phyloP scores from a whole-genome alignment of 2,113 vertebrate species.

The Tenebrosternarchus preto region DNA sequence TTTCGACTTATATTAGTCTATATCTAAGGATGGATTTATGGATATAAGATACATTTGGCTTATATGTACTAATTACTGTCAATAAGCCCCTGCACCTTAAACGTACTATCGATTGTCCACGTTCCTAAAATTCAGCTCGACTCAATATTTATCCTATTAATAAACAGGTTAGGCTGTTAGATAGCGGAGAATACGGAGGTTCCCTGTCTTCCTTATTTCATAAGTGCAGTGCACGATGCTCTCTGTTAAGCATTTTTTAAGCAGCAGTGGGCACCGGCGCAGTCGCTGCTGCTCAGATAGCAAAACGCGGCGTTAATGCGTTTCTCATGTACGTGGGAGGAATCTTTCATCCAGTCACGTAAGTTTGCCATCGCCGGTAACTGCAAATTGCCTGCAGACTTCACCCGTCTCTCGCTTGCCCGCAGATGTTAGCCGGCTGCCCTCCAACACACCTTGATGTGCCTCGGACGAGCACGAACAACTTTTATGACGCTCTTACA shows the following conservation, averaged over 20 bases:
- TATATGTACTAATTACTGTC: too few relatives aligned
- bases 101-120: too few relatives aligned
- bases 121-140: too few relatives aligned
- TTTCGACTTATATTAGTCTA: too few relatives aligned
- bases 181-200: too few relatives aligned
- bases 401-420: slow-evolving; percentile 46
- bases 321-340: slow-evolving; percentile 15
- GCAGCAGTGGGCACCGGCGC: not conserved
- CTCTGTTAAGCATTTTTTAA: too few relatives aligned
- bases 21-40: too few relatives aligned
- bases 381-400: slow-evolving; percentile 49
- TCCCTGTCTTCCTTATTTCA: too few relatives aligned
- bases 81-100: too few relatives aligned
- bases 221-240: not conserved
- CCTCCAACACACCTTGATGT: slow-evolving; percentile 34
- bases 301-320: not conserved
- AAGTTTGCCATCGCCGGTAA: slow-evolving; percentile 17
- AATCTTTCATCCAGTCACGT: slow-evolving; percentile 34
- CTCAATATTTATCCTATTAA: too few relatives aligned
- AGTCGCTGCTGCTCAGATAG: not conserved
- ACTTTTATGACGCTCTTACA: slow-evolving; percentile 48
- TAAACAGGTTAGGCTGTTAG: too few relatives aligned
- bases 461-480: slow-evolving; percentile 37
- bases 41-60: too few relatives aligned
- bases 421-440: slow-evolving; percentile 35